phyloP scores from a whole-genome alignment of 2,113 vertebrate genomes.

The Lonchura striata region DNA sequence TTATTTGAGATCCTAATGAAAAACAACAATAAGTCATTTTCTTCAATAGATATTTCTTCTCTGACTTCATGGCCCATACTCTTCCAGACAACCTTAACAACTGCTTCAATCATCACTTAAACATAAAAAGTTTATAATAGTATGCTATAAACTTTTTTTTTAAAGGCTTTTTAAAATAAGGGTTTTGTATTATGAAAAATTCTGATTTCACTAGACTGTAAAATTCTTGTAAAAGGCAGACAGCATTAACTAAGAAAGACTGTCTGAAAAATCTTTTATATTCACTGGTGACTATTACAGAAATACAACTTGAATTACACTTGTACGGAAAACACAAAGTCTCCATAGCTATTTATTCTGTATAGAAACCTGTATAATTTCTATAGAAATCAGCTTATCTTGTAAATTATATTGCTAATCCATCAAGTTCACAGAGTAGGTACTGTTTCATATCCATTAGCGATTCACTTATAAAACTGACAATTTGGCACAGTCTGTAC shows the following conservation, averaged over 20 bases:
- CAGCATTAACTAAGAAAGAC: not conserved
- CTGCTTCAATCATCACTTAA: not conserved
- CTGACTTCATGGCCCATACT: not conserved
- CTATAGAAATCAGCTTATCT: slow-evolving; percentile 16
- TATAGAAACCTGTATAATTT: not conserved
- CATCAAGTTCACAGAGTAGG: slow-evolving; percentile 40
- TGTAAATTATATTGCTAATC: slow-evolving; percentile 31
- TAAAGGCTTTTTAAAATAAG: rapidly evolving
- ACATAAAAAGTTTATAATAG: not conserved
- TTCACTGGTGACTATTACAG: not conserved
- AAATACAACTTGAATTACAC: slow-evolving; percentile 9
- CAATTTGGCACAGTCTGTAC: slow-evolving; percentile 30
- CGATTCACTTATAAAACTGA: slow-evolving; percentile 29
- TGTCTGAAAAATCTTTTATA: not conserved
- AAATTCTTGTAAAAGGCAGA: slow-evolving; percentile 11
- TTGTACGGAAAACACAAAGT: slow-evolving; percentile 21
- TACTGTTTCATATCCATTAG: not conserved
- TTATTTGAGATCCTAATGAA: not conserved
- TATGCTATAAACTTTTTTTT: not conserved
- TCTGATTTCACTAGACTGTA: not conserved
- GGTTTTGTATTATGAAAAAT: not conserved
- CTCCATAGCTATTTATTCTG: slow-evolving; percentile 3
- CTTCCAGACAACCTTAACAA: not conserved
- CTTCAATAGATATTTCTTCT: not conserved
- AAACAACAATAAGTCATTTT: not conserved